These are phyloP conservation scores for Umimayanthus chanpuru DNA, from an alignment of 92 coral and sea anemone species.

Conservation along the genomic window DNA sequence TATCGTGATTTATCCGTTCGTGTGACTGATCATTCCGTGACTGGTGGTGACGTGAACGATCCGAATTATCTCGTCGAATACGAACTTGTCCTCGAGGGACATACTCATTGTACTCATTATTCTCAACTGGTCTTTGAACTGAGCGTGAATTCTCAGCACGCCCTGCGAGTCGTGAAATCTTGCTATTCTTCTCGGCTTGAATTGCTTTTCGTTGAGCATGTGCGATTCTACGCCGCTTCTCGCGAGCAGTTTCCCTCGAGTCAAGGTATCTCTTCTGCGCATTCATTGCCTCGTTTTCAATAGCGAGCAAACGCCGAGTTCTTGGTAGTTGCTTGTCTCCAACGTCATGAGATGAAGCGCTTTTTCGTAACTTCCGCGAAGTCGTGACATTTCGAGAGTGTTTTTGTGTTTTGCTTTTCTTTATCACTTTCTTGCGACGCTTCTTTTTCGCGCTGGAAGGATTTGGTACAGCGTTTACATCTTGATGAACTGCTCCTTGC, in stretches of 20 bases:
- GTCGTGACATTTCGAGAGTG: not conserved
- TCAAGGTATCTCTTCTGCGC: not conserved
- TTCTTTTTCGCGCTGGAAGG: not conserved
- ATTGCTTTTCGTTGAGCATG: slow-evolving; percentile 18
- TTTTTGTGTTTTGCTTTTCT: not conserved
- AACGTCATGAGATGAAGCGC: not conserved
- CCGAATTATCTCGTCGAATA: not conserved
- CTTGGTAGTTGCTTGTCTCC: not conserved
- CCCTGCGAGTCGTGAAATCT: not conserved
- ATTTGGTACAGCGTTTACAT: not conserved
- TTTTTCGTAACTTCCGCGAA: not conserved
- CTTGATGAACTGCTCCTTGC: not conserved
- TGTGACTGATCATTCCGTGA: not conserved
- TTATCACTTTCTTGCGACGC: not conserved
- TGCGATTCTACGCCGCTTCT: slow-evolving; percentile 30
- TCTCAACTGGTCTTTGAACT: not conserved
- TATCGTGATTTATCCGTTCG: not conserved
- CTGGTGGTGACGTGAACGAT: not conserved
- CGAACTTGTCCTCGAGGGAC: slow-evolving; percentile 5
- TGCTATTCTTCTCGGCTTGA: not conserved
- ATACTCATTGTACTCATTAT: not conserved
- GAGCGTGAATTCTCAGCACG: not conserved
- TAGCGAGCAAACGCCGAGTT: slow-evolving; percentile 16
- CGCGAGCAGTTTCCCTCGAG: slow-evolving; percentile 21
- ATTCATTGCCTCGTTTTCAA: not conserved